Base-by-base conservation (phyloP, 2,888 invertebrate species). In the Syrista parreyssii region DNA sequence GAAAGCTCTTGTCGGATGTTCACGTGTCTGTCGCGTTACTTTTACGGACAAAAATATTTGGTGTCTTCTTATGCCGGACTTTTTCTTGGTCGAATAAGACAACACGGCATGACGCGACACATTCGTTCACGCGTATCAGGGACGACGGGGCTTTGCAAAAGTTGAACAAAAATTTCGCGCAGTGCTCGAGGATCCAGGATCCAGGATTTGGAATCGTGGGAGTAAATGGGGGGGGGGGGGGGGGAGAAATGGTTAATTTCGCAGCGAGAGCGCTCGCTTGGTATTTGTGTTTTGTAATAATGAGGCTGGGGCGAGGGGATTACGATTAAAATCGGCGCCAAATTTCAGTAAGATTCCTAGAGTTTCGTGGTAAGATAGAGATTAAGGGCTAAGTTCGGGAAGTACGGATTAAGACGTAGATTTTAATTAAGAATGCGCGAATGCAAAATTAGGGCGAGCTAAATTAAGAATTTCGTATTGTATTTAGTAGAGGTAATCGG, bases 401-500 rank as follows among this genome's bases (percentile, higher is more conserved):
- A 68, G 73, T 73, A 73, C 73, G 77, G 40, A 77, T 77, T 75
- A 68, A 40, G 35, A 34, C 55, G 71, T 71, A 71, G 71, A 71
- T 71, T 69, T 30, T 33, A 75, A 23, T 32, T 31, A 75, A 30
- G 71, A 71, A 33, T 71, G 71, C 32, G 71, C 71, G 71, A 33
- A 32, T 31, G 71, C 9, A 71, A 71, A 71, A 71, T 71, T 71
- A 71, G 32, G 31, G 71, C 12, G 32, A 33, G 71, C 82, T 83
- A 84, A 87, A 84, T 84, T 84, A 81, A 84, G 82, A 79, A 79
- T 83, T 82, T 85, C 80, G 81, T 83, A 84, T 55, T 55, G 55
- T 71, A 71, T 82, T 82, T 78, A 83, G 81, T 83, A 84, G 81
- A 77, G 12, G 79, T 78, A 86, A 87, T 86, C 81, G 88, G 86